These are phyloP conservation scores for Corythaixoides concolor DNA, from an alignment of 2,113 vertebrate genomes.

Conservation along the genomic window DNA sequence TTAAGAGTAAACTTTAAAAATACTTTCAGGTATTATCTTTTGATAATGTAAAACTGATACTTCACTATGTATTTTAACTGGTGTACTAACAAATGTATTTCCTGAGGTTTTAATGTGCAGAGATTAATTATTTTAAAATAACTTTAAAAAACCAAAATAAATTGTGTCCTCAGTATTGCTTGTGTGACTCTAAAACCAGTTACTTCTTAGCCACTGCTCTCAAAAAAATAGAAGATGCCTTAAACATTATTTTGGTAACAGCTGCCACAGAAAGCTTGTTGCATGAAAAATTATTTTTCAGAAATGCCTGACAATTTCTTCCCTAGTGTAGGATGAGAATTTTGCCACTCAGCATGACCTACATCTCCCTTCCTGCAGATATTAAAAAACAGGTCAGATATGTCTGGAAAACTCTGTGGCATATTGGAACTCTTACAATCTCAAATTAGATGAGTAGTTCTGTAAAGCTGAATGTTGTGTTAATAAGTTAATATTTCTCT, in stretches of 20 bases:
- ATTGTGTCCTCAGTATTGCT: neutral
- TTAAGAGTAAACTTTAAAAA: neutral
- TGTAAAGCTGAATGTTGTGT: neutral
- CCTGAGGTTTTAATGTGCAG: neutral
- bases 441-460: neutral
- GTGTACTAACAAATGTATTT: neutral
- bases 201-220: neutral
- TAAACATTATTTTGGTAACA: neutral
- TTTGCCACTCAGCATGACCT: neutral
- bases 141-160: neutral
- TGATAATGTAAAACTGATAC: neutral
- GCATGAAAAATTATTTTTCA: neutral
- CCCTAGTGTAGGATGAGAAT: neutral
- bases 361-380: neutral
- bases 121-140: neutral
- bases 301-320: neutral
- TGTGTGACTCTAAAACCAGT: neutral
- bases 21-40: neutral
- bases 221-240: neutral
- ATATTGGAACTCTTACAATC: neutral
- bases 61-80: neutral
- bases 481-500: neutral
- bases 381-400: neutral
- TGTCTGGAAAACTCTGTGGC: neutral
- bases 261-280: neutral